These are phyloP conservation scores for Leucozona laternaria DNA, from an alignment of 2,888 invertebrate genomes.

Conservation along the genomic window DNA sequence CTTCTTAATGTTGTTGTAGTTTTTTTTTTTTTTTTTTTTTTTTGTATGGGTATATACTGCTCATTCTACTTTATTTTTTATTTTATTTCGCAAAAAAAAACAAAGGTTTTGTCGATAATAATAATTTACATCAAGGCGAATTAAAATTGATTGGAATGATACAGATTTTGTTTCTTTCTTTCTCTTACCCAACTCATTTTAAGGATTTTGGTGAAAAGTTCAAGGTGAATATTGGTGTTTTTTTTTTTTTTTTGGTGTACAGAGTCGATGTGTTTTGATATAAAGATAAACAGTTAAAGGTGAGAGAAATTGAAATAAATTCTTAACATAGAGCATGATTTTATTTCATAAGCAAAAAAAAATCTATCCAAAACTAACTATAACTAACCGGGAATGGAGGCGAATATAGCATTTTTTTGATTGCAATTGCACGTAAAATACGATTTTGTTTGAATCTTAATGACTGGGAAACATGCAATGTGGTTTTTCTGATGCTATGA, in stretches of 20 bases:
- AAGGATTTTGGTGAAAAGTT: slow-evolving; percentile 21
- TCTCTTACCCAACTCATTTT: background rate
- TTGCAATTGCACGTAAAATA: slow-evolving; percentile 36
- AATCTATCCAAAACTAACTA: background rate
- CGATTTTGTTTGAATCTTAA: slow-evolving; percentile 31
- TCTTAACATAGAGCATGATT: slow-evolving; percentile 26
- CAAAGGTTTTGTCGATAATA: slow-evolving; percentile 46
- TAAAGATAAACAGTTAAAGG: slow-evolving; percentile 16
- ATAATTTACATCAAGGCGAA: background rate
- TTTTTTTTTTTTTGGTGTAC: background rate
- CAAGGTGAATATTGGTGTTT: slow-evolving; percentile 23
- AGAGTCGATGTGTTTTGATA: background rate
- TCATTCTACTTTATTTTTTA: slow-evolving; percentile 13
- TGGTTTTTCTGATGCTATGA: slow-evolving; percentile 2
- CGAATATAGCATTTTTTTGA: slow-evolving; percentile 30
- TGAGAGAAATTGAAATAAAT: slow-evolving; percentile 25
- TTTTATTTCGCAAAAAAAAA: background rate
- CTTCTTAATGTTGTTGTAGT: slow-evolving; percentile 44
- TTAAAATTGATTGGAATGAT: slow-evolving; percentile 15
- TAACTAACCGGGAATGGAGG: background rate
- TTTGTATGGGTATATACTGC: background rate
- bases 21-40: background rate
- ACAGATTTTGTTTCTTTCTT: background rate
- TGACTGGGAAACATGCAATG: slow-evolving; percentile 43
- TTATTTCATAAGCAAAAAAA: slow-evolving; percentile 6